Conservation (phyloP, 2,113 vertebrate genomes). For the Corvus cornix region DNA sequence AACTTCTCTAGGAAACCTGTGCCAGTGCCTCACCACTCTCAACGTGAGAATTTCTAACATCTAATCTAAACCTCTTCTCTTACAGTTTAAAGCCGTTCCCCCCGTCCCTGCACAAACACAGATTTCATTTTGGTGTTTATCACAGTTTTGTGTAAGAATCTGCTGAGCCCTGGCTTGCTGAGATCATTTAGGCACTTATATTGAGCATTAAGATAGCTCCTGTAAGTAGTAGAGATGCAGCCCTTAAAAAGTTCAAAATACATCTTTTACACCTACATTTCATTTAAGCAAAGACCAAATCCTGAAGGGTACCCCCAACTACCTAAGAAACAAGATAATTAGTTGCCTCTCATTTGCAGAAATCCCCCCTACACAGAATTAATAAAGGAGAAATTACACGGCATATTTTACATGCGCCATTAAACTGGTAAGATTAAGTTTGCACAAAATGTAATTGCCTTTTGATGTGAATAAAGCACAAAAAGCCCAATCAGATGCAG, state of each 20-base stretch:
- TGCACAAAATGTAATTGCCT: slow-evolving; percentile 63
- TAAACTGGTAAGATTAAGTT: slow-evolving; percentile 65
- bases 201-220: background rate
- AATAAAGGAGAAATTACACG: slow-evolving; percentile 64
- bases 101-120: background rate
- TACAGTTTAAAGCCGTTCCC: background rate
- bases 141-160: background rate
- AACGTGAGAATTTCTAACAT: background rate
- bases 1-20: background rate
- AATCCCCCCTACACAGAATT: background rate
- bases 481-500: slow-evolving; percentile 32
- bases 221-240: background rate
- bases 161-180: background rate
- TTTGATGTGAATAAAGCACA: slow-evolving; percentile 62
- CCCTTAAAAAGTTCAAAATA: background rate
- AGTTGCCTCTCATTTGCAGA: background rate
- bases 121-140: background rate
- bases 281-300: slow-evolving; percentile 25
- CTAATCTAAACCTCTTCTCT: background rate
- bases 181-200: background rate
- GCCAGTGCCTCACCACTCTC: background rate
- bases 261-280: background rate
- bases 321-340: slow-evolving; percentile 32
- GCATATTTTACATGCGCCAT: slow-evolving; percentile 60
- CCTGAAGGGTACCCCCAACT: background rate